A percentile compares a stretch with the other conserved stretches of the same genome.
These are phyloP conservation scores for Agonopterix arenella DNA, from an alignment of 2,888 invertebrate species.

Conservation along the genomic window DNA sequence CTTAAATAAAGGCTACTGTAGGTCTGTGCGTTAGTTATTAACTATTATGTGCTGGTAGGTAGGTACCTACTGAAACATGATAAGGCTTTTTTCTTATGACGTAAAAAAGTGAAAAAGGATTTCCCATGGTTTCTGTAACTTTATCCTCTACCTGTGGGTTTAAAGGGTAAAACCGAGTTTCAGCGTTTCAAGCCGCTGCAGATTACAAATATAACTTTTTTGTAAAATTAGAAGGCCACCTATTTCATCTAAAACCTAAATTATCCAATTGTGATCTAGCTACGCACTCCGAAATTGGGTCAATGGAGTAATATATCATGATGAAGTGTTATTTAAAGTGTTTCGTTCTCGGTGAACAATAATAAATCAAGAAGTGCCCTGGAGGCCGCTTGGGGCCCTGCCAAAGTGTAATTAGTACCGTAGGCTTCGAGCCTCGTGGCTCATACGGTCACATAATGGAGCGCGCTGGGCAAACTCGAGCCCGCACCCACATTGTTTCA, in stretches of 20 bases:
- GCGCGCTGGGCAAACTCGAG: constrained; percentile 33
- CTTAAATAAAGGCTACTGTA: too few species aligned
- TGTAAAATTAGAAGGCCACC: too few species aligned
- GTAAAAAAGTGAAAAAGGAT: too few species aligned
- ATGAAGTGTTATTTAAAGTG: constrained; percentile 54
- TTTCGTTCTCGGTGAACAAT: constrained; percentile 53
- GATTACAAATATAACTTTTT: too few species aligned
- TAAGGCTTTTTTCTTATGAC: too few species aligned
- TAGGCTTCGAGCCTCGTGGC: constrained; percentile 19
- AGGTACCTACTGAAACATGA: too few species aligned
- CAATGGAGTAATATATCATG: constrained; percentile 44
- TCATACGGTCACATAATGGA: constrained; percentile 47
- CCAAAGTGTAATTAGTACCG: constrained; percentile 68
- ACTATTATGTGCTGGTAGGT: too few species aligned
- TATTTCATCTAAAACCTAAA: not conserved
- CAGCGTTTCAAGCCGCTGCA: too few species aligned
- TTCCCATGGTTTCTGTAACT: too few species aligned
- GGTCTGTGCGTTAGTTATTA: too few species aligned
- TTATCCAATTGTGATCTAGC: constrained; percentile 10
- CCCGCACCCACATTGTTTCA: constrained; percentile 47
- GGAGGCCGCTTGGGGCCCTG: constrained; percentile 52
- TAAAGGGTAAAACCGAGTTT: too few species aligned
- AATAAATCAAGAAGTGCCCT: constrained; percentile 60
- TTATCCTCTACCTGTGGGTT: too few species aligned
- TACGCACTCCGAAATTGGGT: constrained; percentile 22